Conservation (phyloP, 92 coral and sea anemone species). For the Umimayanthus chanpuru region DNA sequence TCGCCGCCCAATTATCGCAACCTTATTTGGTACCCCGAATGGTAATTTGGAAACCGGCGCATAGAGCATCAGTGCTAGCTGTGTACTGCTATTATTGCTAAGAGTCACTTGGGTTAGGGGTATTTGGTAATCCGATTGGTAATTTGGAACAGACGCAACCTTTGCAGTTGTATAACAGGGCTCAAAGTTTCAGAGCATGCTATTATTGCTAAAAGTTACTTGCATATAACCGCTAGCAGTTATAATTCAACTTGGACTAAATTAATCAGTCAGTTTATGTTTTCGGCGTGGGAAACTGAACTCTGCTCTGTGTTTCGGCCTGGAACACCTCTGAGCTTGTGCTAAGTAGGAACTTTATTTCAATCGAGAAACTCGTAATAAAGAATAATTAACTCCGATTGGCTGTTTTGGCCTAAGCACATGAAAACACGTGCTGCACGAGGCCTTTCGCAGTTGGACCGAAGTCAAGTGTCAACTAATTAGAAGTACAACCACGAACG, state of each 20-base stretch:
- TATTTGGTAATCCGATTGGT: conserved; percentile 33
- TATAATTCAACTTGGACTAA: not conserved
- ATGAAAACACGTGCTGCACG: conserved; percentile 18
- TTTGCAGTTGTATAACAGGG: conserved; percentile 6
- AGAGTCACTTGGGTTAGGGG: no score
- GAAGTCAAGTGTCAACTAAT: not conserved
- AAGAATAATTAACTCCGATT: conserved; percentile 7
- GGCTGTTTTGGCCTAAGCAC: conserved; percentile 1
- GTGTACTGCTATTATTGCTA: no score
- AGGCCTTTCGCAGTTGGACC: conserved; percentile 2
- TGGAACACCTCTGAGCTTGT: not conserved
- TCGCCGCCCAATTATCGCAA: conserved; percentile 39
- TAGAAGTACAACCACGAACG: not conserved
- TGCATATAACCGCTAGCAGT: not conserved
- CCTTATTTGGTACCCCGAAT: conserved; percentile 36
- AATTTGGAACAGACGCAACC: not conserved
- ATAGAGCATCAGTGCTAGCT: no score
- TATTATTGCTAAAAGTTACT: not conserved
- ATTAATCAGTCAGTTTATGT: conserved; percentile 18
- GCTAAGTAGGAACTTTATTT: conserved; percentile 17
- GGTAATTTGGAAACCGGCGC: conserved; percentile 4
- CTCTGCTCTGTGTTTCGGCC: conserved; percentile 8
- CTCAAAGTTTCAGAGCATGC: not conserved
- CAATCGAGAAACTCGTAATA: not conserved
- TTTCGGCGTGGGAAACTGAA: conserved; percentile 7